phyloP scores from a whole-genome alignment of 1,140 invertebrate species.

The Drosophila gunungcola region DNA sequence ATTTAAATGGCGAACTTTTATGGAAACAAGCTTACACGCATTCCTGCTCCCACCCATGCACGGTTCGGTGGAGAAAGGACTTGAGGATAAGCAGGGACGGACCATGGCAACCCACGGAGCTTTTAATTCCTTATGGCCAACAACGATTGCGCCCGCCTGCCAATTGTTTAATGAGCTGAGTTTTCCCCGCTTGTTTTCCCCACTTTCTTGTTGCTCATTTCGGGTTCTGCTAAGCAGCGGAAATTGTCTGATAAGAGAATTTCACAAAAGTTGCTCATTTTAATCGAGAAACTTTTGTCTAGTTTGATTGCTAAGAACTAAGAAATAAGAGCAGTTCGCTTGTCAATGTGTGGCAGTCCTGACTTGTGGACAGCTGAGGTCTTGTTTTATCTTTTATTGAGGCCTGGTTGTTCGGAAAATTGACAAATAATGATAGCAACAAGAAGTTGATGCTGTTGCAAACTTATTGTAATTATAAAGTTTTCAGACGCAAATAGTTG shows the following conservation, averaged over 20 bases:
- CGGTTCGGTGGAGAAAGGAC: slow-evolving; percentile 16
- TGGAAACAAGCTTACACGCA: slow-evolving; percentile 55
- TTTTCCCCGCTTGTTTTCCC: slow-evolving; percentile 36
- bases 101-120: slow-evolving; percentile 34
- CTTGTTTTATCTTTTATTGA: slow-evolving; percentile 39
- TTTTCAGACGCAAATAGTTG: slow-evolving; percentile 18
- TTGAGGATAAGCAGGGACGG: slow-evolving; percentile 45
- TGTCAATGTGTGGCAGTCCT: slow-evolving; percentile 1
- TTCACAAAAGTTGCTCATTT: slow-evolving; percentile 71
- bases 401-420: slow-evolving; percentile 26
- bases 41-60: slow-evolving; percentile 7
- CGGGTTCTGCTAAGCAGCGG: slow-evolving; percentile 62
- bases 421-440: slow-evolving; percentile 49
- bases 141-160: slow-evolving; percentile 52
- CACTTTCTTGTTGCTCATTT: slow-evolving; percentile 43
- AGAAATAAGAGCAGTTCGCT: slow-evolving; percentile 8
- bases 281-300: slow-evolving; percentile 74
- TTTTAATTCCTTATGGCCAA: slow-evolving; percentile 67
- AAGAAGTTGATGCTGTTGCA: slow-evolving; percentile 13
- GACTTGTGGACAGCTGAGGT: slow-evolving; percentile 51
- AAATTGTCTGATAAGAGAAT: slow-evolving; percentile 74
- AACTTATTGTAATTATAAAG: slow-evolving; percentile 56
- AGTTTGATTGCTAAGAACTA: slow-evolving; percentile 63
- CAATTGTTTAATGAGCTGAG: slow-evolving; percentile 80
- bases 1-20: slow-evolving; percentile 57